phyloP scores from a whole-genome alignment of 1,140 invertebrate species.

The Portunus trituberculatus region DNA sequence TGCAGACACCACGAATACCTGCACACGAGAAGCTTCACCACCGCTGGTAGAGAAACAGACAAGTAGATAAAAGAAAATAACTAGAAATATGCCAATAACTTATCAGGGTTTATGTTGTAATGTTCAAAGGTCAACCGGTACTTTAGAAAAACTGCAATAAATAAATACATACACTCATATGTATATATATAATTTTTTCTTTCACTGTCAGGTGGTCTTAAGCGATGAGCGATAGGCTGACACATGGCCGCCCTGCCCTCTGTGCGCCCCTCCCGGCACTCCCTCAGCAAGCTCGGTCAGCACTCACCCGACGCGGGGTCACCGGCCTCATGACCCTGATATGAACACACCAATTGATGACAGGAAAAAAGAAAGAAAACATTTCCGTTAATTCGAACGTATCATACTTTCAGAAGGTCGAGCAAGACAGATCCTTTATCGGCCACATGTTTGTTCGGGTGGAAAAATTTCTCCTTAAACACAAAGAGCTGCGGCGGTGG shows the following conservation, averaged over 20 bases:
- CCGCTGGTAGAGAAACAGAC: not conserved
- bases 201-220: not conserved
- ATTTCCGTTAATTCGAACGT: not conserved
- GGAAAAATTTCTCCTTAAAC: constrained; percentile 30
- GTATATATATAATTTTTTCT: not conserved
- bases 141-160: too few species aligned
- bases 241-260: too few species aligned
- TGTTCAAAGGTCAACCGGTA: too few species aligned
- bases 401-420: not conserved
- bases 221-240: not conserved
- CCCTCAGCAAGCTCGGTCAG: not conserved
- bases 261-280: not conserved
- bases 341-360: not conserved
- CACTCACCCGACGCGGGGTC: not conserved
- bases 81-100: not conserved
- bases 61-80: not conserved
- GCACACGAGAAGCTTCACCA: too few species aligned
- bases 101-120: too few species aligned
- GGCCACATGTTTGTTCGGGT: not conserved
- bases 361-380: not conserved
- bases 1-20: too few species aligned
- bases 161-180: not conserved
- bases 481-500: not conserved
- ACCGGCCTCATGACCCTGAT: not conserved
- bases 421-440: not conserved